Evolutionary conservation across 2,113 vertebrate genomes (phyloP).

Genomic region (Epinephelus cyanopodus): DNA sequence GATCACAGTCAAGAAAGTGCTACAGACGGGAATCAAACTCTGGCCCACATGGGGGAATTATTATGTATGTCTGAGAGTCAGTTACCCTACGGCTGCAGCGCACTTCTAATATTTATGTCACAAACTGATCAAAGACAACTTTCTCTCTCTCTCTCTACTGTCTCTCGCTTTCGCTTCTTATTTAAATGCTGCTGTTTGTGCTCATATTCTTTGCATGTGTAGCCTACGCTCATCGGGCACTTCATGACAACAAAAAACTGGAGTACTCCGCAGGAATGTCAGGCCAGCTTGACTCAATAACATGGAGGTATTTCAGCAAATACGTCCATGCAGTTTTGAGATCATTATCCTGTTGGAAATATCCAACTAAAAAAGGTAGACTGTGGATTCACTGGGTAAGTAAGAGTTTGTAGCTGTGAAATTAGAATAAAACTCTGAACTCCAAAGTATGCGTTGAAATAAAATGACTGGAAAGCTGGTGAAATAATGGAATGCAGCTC

Average conservation of each 20-base stretch:
- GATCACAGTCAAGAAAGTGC: conserved; percentile 63
- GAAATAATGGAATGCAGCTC: neutral
- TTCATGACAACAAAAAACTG: conserved; percentile 1
- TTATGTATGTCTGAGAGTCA: conserved; percentile 55
- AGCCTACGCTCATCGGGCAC: neutral
- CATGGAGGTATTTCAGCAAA: neutral
- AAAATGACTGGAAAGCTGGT: neutral
- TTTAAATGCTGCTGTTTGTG: neutral
- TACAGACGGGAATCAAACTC: conserved; percentile 67
- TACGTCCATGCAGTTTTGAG: neutral
- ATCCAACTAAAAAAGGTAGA: neutral
- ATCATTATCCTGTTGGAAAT: neutral
- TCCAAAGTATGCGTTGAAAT: neutral
- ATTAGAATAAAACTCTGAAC: neutral
- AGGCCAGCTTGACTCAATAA: neutral
- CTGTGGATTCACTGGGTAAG: neutral
- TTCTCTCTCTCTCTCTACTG: conserved; percentile 11
- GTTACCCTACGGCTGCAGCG: conserved; percentile 51
- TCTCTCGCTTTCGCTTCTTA: conserved; percentile 8
- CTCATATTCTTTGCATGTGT: conserved; percentile 23
- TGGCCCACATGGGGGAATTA: conserved; percentile 54
- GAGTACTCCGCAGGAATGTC: neutral
- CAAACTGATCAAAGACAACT: conserved; percentile 62
- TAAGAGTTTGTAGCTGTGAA: neutral
- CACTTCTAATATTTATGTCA: conserved; percentile 66